These are phyloP conservation scores for Catostomus latipinnis DNA, from an alignment of 2,797 vertebrate species.

Conservation along the genomic window DNA sequence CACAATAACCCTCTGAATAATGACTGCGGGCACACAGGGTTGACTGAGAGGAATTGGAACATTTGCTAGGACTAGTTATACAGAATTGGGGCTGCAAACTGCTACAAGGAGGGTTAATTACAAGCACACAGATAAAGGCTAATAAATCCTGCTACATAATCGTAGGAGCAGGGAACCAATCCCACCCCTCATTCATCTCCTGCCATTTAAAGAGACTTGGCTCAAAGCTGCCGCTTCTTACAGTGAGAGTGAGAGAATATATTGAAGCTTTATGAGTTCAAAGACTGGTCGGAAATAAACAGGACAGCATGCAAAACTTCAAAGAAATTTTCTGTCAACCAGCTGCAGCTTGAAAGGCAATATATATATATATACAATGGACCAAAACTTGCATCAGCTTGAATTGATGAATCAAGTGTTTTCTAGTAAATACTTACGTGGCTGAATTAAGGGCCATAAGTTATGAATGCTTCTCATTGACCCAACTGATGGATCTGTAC, in stretches of 20 bases:
- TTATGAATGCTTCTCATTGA: constrained; percentile 18
- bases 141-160: constrained; percentile 83
- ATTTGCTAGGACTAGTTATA: constrained; percentile 57
- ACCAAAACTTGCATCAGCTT: constrained; percentile 27
- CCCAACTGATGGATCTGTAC: constrained; percentile 13
- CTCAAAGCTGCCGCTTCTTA: neutral
- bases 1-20: constrained; percentile 60
- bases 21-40: constrained; percentile 53
- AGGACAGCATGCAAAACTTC: constrained; percentile 11
- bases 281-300: constrained; percentile 18
- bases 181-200: constrained; percentile 79
- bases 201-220: constrained; percentile 48
- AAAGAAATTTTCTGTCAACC: constrained; percentile 39
- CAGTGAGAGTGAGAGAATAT: constrained; percentile 9
- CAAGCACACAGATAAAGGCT: constrained; percentile 80
- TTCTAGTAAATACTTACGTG: constrained; percentile 19
- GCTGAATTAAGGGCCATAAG: constrained; percentile 25
- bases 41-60: constrained; percentile 67
- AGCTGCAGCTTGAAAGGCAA: constrained; percentile 11
- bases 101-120: constrained; percentile 79
- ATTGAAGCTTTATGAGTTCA: constrained; percentile 14
- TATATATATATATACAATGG: neutral
- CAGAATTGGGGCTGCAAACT: constrained; percentile 28
- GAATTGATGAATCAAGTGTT: constrained; percentile 30
- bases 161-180: constrained; percentile 70